phyloP scores from a whole-genome alignment of 2,797 vertebrate species.

The Girardinus metallicus region DNA sequence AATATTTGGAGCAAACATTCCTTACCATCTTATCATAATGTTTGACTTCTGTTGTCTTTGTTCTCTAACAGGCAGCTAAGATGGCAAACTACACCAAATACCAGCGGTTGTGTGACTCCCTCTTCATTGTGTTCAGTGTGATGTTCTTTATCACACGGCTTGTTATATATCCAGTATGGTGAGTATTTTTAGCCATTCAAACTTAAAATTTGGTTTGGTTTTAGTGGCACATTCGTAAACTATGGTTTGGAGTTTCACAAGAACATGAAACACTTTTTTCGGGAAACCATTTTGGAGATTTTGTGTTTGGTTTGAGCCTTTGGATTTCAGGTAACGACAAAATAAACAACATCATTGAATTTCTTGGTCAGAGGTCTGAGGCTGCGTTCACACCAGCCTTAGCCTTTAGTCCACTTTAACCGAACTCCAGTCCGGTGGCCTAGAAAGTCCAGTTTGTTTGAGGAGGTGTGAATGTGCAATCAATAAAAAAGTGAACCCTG shows the following conservation, averaged over 20 bases:
- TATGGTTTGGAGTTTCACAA: not conserved
- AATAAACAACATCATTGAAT: not conserved
- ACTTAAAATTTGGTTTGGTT: not conserved
- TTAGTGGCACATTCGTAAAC: not conserved
- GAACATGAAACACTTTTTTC: not conserved
- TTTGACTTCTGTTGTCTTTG: constrained; percentile 28
- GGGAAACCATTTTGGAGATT: not conserved
- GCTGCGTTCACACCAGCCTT: not conserved
- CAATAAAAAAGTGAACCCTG: no score
- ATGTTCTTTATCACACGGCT: constrained; percentile 92
- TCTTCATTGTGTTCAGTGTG: constrained; percentile 90
- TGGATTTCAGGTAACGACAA: not conserved
- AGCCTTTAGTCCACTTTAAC: no score
- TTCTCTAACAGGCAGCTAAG: constrained; percentile 88
- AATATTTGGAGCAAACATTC: not conserved
- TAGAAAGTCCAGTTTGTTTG: no score
- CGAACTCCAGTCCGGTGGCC: no score
- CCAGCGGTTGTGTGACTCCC: constrained; percentile 90
- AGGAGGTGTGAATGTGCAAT: no score
- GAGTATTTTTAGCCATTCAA: constrained; percentile 38
- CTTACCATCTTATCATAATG: not conserved
- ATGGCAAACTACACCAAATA: constrained; percentile 95
- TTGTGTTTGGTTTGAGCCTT: not conserved
- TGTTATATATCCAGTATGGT: constrained; percentile 84
- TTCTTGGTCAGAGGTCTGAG: not conserved